Evolutionary conservation across 2,113 vertebrate genomes (phyloP).

Genomic region (Pelecanus crispus): DNA sequence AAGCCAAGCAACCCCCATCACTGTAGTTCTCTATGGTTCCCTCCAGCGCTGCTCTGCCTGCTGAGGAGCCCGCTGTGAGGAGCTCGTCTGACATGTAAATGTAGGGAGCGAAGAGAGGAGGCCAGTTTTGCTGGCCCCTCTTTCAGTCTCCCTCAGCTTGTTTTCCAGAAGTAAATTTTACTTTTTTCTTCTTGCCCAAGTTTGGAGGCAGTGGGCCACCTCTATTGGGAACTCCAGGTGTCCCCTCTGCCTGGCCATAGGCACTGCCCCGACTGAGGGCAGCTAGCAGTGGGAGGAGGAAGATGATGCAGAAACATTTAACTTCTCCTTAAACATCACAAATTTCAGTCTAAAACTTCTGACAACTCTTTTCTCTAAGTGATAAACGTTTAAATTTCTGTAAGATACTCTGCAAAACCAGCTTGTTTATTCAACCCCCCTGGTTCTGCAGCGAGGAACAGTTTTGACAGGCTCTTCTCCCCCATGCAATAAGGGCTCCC

Average conservation of each 20-base stretch:
- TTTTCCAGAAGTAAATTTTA: background rate
- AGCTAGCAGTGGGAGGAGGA: background rate
- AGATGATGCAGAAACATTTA: background rate
- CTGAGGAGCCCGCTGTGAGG: background rate
- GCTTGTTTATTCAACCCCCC: background rate
- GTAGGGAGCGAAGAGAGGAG: background rate
- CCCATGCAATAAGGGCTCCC: fast-evolving
- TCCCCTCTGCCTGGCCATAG: background rate
- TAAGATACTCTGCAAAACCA: background rate
- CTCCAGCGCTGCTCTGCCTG: background rate
- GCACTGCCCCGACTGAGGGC: background rate
- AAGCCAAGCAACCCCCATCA: background rate
- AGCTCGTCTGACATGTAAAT: background rate
- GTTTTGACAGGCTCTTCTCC: background rate
- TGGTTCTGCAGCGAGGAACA: fast-evolving
- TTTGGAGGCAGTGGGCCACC: background rate
- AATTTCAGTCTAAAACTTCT: background rate
- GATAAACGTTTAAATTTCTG: background rate
- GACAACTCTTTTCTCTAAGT: background rate
- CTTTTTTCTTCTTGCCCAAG: background rate
- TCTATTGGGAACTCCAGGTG: fast-evolving
- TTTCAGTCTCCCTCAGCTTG: background rate
- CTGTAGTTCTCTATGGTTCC: background rate
- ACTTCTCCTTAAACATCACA: background rate
- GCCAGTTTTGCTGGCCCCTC: background rate